Base-by-base conservation (phyloP, 2,888 invertebrate species). In the Dasypogon diadema region DNA sequence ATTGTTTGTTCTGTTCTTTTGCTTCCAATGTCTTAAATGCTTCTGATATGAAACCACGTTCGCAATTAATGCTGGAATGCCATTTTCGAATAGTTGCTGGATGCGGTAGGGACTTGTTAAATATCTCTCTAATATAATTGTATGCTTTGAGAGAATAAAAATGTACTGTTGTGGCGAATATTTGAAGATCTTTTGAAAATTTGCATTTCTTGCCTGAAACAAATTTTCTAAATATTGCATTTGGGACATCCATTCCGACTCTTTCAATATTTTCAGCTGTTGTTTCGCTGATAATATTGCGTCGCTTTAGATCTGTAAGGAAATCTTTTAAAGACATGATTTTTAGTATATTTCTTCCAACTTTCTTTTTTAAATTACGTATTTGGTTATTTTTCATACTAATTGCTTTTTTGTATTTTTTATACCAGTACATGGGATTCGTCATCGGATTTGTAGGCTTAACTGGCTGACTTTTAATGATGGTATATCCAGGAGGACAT, bases 141-240 rank as follows among this genome's bases (percentile, higher is more conserved):
- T 42, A 42, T 0, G 42, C 12, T 1, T 42, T 42, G 1, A n/a
- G 42, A 12, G 42, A 42, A 2, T 42, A 42, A 12, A 42, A 42
- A n/a, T 42, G 42, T 1, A 42, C 0, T 1, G 42, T 42, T 1
- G 42, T 42, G 12, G 1, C 42, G n/a, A 42, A 42, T 1, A 42
- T 42, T 2, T 42, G 0, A 6, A 30, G 1, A 1, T 30, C 1
- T 1, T 1, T 1, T 0, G 34, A 30, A 30, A 6, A 30, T 0
- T 0, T 1, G 1, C 1, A 1, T 1, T 1, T 1, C 0, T 0
- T 30, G 0, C 34, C 34, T 1, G 1, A 1, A 6, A 1, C 1
- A 0, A 30, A 6, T 30, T 1, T 5, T 0, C 0, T 30, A 10
- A 30, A 30, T 1, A 30, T 0, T 30, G 1, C 0, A 1, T 30